A percentile compares a stretch with the other conserved stretches of the same genome.
Evolutionary conservation across 2,888 invertebrate species (phyloP).

Genomic region (Zaprionus bogoriensis): DNA sequence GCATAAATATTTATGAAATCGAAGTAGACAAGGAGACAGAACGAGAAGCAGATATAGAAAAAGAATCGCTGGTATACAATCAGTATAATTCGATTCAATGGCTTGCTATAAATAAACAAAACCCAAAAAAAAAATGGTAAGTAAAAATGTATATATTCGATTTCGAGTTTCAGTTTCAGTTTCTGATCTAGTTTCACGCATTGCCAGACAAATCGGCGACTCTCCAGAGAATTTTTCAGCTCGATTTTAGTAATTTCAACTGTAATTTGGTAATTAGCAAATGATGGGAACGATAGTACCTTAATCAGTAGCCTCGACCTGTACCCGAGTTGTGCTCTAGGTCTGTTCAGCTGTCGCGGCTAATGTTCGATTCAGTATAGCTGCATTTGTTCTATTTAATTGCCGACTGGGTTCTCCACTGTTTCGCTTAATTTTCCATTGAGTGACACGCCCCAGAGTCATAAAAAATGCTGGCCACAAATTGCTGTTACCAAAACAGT

Average conservation of each 20-base stretch:
- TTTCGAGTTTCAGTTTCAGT: too few relatives aligned
- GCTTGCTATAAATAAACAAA: conserved; percentile 45
- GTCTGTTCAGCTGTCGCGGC: conserved; percentile 4
- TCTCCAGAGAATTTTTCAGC: background rate
- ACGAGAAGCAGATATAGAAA: conserved; percentile 1
- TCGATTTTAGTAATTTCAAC: background rate
- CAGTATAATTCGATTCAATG: conserved; percentile 39
- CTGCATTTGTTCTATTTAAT: conserved; percentile 28
- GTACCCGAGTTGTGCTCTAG: too few relatives aligned
- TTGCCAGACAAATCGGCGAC: conserved; percentile 56
- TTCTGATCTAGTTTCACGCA: background rate
- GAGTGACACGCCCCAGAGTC: conserved; percentile 37
- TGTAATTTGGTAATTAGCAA: background rate
- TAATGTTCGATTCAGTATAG: conserved; percentile 21
- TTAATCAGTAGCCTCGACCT: background rate
- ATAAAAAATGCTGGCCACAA: conserved; percentile 24
- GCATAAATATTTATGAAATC: conserved; percentile 66
- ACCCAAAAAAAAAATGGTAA: background rate
- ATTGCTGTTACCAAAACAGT: conserved; percentile 24
- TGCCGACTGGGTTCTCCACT: conserved; percentile 16
- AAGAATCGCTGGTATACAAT: conserved; percentile 35
- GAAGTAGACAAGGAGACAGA: background rate
- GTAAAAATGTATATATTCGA: too few relatives aligned
- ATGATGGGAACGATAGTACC: background rate
- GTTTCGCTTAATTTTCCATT: conserved; percentile 39